Percentiles rank a stretch among this genome's conserved stretches.
Conservation (phyloP, 2,888 invertebrate species). For the Cylloceria caligata region DNA sequence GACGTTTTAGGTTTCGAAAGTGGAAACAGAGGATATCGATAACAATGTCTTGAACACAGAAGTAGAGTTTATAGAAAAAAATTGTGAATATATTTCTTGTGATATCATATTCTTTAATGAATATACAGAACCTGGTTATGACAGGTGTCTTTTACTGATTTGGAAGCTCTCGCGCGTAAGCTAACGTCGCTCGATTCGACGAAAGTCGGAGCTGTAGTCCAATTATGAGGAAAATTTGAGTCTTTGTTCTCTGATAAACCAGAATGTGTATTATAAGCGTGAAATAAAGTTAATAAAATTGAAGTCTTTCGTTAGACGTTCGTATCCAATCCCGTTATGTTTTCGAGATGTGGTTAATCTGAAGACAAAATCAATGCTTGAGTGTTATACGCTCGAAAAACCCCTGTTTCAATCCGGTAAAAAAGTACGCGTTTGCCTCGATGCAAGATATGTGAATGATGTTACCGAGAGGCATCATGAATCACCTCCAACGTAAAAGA, state of each 20-base stretch:
- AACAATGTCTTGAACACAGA: no score
- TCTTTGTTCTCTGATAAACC: slow-evolving; percentile 70
- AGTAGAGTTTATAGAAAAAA: no score
- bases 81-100: no score
- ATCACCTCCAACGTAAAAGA: slow-evolving; percentile 64
- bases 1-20: no score
- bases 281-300: slow-evolving; percentile 69
- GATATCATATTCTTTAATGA: no score
- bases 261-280: slow-evolving; percentile 72
- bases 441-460: slow-evolving; percentile 75
- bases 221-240: slow-evolving; percentile 4
- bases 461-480: slow-evolving; percentile 74
- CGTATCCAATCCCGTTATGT: slow-evolving; percentile 75
- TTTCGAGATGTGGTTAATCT: slow-evolving; percentile 69
- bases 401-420: slow-evolving; percentile 74
- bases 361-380: slow-evolving; percentile 72
- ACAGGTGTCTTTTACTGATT: no score
- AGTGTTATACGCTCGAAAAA: slow-evolving; percentile 71
- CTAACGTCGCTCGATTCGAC: no score
- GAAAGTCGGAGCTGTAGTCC: no score
- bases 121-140: no score
- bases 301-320: slow-evolving; percentile 67
- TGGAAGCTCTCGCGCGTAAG: no score
- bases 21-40: no score
- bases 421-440: slow-evolving; percentile 72